phyloP scores from a whole-genome alignment of 2,113 vertebrate genomes.

The Daphoenositta chrysoptera region DNA sequence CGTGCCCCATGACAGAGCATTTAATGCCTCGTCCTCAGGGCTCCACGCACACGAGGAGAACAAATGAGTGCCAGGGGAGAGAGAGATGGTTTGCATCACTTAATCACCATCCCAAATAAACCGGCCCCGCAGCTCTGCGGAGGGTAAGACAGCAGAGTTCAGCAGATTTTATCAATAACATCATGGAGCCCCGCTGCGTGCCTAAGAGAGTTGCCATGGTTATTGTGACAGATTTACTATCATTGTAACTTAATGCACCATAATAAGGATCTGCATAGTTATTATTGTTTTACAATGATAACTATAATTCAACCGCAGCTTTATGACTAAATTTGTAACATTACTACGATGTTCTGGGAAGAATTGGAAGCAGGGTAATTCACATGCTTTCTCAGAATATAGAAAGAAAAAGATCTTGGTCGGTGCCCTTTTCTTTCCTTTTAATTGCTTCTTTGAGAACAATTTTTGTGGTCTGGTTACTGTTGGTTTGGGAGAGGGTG shows the following conservation, averaged over 20 bases:
- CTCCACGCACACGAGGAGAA: background rate
- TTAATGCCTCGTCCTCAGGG: background rate
- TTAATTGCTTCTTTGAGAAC: slow-evolving; percentile 20
- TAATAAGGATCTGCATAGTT: slow-evolving; percentile 64
- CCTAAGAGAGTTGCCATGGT: slow-evolving; percentile 65
- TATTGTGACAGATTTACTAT: slow-evolving; percentile 71
- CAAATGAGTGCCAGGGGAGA: slow-evolving; percentile 40
- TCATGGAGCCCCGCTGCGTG: slow-evolving; percentile 16
- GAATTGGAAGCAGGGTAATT: slow-evolving; percentile 12
- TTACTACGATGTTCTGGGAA: slow-evolving; percentile 38
- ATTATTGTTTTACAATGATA: slow-evolving; percentile 66
- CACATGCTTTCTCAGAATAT: slow-evolving; percentile 49
- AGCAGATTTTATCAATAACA: slow-evolving; percentile 72
- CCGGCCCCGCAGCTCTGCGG: slow-evolving; percentile 30
- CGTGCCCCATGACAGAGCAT: background rate
- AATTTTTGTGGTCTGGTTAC: slow-evolving; percentile 49
- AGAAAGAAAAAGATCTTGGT: background rate
- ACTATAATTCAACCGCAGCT: slow-evolving; percentile 49
- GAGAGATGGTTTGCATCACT: slow-evolving; percentile 62
- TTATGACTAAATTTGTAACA: slow-evolving; percentile 53
- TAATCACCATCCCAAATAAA: slow-evolving; percentile 53
- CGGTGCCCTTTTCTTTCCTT: background rate
- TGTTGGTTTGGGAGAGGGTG: slow-evolving; percentile 43
- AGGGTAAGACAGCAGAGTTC: slow-evolving; percentile 57
- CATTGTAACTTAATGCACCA: slow-evolving; percentile 54